Base-by-base conservation (phyloP, 2,113 vertebrate species). In the Sinocyclocheilus anshuiensis region DNA sequence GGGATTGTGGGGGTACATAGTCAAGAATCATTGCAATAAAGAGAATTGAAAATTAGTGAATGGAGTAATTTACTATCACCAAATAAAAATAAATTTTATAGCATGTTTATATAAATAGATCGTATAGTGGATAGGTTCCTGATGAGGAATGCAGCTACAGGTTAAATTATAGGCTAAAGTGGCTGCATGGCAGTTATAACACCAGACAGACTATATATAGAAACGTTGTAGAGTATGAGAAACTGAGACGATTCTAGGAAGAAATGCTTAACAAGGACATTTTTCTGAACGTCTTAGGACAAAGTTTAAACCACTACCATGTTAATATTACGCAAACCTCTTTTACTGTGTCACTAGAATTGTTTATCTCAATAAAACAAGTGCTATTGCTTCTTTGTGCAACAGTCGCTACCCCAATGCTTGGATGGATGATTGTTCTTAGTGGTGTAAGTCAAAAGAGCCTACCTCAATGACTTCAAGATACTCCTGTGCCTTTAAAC, bases 301-400 rank as follows among this genome's bases (percentile, higher is more conserved):
- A 82, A 86, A 53, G 55, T 61, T 65, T 77, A 39, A 80, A 78
- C 72, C 72, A 22, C 8, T 78, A 71, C 79, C 39, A 83, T 88
- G 87, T 67, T 57, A 83, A 88, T 69, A 67, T 42, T 57, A 86
- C 4, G 20, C 61, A 77, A 78, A 74, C 12, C 63, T 78, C 45
- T 74, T 57, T 16, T 39, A 55, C 18, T 48, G 36, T 61, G 22
- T 45, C 24, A 59, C 71, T 33, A 75, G 59, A 20, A 67, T 81
- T 12, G n/a, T 74, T 18, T 45, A 29, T 76, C 63, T 74, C 8
- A 83, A 24, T 39, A 63, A 63, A 80, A 39, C 13, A 3, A 39
- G 26, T 13, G 26, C 29, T 39, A 13, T 12, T 74, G 39, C 36
- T 39, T 20, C 10, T 72, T 20, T n/a, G 3, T 6, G 36, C 36